Evolutionary conservation across 2,113 vertebrate species (phyloP).

Genomic region (Merops nubicus): DNA sequence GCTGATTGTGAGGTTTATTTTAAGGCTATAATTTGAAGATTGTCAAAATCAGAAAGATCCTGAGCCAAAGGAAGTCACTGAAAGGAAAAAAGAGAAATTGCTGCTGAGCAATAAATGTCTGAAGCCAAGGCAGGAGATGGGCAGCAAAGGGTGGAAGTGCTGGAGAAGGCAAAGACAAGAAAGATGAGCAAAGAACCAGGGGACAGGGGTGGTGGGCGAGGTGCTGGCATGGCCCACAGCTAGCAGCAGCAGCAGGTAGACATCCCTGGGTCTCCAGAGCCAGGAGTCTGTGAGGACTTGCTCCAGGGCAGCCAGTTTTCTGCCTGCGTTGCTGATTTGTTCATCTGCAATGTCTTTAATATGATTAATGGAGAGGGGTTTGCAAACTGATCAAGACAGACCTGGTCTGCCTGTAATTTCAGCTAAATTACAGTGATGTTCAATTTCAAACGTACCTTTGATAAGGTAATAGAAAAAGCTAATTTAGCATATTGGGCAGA

Average conservation of each 20-base stretch:
- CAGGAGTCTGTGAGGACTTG: neutral
- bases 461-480: constrained; percentile 50
- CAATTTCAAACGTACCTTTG: constrained; percentile 22
- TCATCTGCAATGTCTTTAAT: constrained; percentile 53
- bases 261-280: neutral
- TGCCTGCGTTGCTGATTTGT: constrained; percentile 28
- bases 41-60: constrained; percentile 33
- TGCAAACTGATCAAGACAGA: constrained; percentile 54
- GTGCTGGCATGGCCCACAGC: neutral
- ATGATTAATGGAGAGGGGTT: constrained; percentile 35
- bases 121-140: neutral
- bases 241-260: neutral
- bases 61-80: neutral
- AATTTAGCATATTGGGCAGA: constrained; percentile 38
- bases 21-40: constrained; percentile 59
- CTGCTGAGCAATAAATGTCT: neutral
- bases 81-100: neutral
- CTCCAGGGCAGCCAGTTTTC: neutral
- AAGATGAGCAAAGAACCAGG: neutral
- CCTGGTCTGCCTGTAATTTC: constrained; percentile 48
- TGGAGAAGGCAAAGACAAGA: neutral
- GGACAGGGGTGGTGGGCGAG: accelerated
- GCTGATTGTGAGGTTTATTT: constrained; percentile 70
- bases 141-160: neutral
- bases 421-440: constrained; percentile 52